Evolutionary conservation across 2,888 invertebrate genomes (phyloP), one percentile per base, ranked within the genome.

Genomic region (Thalpophila matura): DNA sequence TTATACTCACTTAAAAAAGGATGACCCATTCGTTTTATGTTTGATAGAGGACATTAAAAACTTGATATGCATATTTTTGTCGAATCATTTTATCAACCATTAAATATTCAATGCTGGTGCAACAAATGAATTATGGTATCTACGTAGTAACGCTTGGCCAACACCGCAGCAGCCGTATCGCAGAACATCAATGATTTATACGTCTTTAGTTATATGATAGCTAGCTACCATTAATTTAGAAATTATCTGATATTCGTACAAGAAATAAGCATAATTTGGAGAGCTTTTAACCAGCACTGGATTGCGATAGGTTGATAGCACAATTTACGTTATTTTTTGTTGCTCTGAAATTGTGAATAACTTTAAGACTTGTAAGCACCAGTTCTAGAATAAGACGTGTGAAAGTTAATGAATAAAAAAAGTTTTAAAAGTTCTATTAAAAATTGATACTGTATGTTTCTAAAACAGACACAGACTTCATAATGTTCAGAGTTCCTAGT

Each of bases 141-240:
- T 16, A 24, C n/a, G 16, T 14, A 38, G 24, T 7, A 45, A 56
- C 38, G 16, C 31, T 68, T 51, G 45, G 57, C 45, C 27, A 55
- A 56, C 35, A 47, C 22, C 35, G 22, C 43, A 55, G 71, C 45
- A 24, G 37, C 35, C 18, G 31, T 64, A 68, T 71, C 64, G 65
- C 18, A 38, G 47, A 42, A 57, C 45, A 64, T 51, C 40, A 64
- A 46, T 64, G 35, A 68, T 56, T 57, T 64, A 68, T 56, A 50
- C 18, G 22, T 57, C 50, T 37, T 37, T 57, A 64, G 49, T 57
- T 31, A 27, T 26, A 50, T 22, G 70, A 57, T 61, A 61, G 14
- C 24, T 35, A 10, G 18, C 18, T 12, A 27, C 38, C 45, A 71
- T 33, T 57, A 46, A 40, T 42, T 68, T 35, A 20, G 18, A 63